Percentiles rank a stretch among this genome's conserved stretches.
Evolutionary conservation across 2,797 vertebrate species (phyloP).

Genomic region (Discoglossus pictus): DNA sequence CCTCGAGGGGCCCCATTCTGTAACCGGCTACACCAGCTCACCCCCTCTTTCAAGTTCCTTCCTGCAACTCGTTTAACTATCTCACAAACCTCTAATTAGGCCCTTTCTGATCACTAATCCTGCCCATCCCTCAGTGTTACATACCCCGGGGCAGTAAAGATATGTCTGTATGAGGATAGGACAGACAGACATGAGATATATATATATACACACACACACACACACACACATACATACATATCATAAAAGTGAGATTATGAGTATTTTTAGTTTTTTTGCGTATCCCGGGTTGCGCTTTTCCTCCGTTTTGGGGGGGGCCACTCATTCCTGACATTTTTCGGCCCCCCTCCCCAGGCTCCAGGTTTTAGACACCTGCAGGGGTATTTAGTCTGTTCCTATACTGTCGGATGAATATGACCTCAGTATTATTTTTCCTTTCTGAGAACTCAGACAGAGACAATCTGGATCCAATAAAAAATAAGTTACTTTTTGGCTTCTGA

Average conservation of each 20-base stretch:
- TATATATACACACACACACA: too few relatives aligned
- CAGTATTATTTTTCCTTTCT: not conserved
- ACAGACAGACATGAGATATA: too few relatives aligned
- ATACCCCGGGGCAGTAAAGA: not conserved
- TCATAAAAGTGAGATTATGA: too few relatives aligned
- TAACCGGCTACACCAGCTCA: too few relatives aligned
- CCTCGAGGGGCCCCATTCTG: not conserved
- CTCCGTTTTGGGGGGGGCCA: not conserved
- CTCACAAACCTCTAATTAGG: not conserved
- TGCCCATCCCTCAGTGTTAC: not conserved
- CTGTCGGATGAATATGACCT: not conserved
- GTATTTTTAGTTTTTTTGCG: too few relatives aligned
- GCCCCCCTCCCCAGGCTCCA: not conserved
- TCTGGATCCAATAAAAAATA: conserved; percentile 41
- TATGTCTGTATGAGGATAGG: too few relatives aligned
- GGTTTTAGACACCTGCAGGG: conserved; percentile 38
- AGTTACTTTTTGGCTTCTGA: conserved; percentile 20
- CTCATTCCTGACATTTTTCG: conserved; percentile 23
- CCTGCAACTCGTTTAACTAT: not conserved
- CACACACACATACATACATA: too few relatives aligned
- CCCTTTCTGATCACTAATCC: conserved; percentile 9
- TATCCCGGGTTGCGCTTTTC: too few relatives aligned
- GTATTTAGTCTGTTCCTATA: not conserved
- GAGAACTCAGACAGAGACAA: conserved; percentile 17
- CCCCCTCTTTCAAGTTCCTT: not conserved